These are phyloP conservation scores for Catamblyrhynchus diadema DNA, from an alignment of 2,797 vertebrate genomes.

Conservation along the genomic window DNA sequence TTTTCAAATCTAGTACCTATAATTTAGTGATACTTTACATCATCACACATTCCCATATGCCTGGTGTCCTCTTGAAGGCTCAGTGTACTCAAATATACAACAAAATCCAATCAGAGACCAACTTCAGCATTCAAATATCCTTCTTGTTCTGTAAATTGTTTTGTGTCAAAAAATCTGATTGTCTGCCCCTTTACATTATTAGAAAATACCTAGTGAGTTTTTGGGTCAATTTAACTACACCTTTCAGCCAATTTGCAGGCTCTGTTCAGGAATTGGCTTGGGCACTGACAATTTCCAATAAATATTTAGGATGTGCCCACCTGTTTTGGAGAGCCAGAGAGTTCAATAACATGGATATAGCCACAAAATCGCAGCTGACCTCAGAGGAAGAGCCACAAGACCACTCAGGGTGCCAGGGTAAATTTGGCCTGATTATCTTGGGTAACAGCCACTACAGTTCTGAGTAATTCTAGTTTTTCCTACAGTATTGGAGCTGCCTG, in stretches of 20 bases:
- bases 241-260: not conserved
- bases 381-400: not conserved
- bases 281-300: not conserved
- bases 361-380: not conserved
- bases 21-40: not conserved
- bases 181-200: not conserved
- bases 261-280: not conserved
- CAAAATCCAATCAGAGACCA: not conserved
- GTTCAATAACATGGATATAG: not conserved
- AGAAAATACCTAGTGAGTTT: not conserved
- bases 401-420: fast-evolving
- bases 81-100: not conserved
- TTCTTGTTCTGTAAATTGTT: not conserved
- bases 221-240: not conserved
- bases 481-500: not conserved
- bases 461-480: not conserved
- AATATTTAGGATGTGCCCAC: not conserved
- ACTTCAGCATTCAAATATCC: not conserved
- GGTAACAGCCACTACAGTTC: not conserved
- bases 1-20: not conserved
- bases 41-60: not conserved
- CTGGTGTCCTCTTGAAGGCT: not conserved
- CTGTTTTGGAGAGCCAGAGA: not conserved
- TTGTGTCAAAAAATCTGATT: not conserved
- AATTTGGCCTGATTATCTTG: not conserved